Evolutionary conservation across 2,797 vertebrate species (phyloP), one percentile per base, ranked within the genome.

Genomic region (Trachurus trachurus): DNA sequence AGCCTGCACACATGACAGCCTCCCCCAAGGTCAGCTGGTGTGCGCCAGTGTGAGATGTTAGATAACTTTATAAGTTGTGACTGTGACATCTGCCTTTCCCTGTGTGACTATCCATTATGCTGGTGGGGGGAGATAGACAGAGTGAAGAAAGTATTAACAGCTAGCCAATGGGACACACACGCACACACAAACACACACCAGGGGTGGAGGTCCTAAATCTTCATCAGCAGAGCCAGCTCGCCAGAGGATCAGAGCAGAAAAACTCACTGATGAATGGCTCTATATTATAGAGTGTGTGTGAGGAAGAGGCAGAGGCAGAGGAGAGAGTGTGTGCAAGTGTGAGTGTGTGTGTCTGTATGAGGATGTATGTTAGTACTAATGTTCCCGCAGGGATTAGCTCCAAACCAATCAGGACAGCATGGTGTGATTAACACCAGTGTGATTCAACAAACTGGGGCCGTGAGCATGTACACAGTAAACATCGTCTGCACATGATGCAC

Each of bases 251-350:
- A 67, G 73, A 82, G 75, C 74, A 72, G 68, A 78, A 78, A 87
- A 89, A 82, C 67, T 66, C 80, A 74, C 77, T 88, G 88, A 88
- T 76, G 72, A 88, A 91, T 86, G 75, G 60, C 65, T 81, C n/a
- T 74, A 26, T 82, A 68, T 80, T 56, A 80, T 68, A n/a, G 60
- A n/a, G 60, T 19, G 57, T 15, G 60, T 78, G 74, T 60, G 62
- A 22, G 19, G 69, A 68, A 37, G 52, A 69, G 26, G 52, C 31
- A 37, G 52, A 69, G 26, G 52, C 31, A 31, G 12, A 39, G 9
- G 34, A 6, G 66, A 34, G 31, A 21, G 54, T 64, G 47, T 39
- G 54, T 58, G 67, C 62, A 45, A 68, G 65, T 69, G 74, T 58
- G 53, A 12, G 63, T 56, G 79, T 29, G 44, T 69, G 53, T 62